Percentiles rank a stretch among this genome's conserved stretches.
phyloP scores from a whole-genome alignment of 2,888 invertebrate species.

The Argynnis bischoffii region DNA sequence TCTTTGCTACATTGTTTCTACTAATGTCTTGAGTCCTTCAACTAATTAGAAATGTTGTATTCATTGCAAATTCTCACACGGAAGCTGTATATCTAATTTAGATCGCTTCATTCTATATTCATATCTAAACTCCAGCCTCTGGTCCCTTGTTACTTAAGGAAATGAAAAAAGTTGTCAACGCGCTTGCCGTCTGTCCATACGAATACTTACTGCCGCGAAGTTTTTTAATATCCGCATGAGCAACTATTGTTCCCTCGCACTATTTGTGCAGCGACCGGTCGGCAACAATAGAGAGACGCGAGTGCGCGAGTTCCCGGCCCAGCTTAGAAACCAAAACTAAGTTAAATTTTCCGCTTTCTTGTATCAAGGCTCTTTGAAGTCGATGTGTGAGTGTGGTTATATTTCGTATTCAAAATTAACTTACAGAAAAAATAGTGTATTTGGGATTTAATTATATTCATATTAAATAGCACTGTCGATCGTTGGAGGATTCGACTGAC shows the following conservation, averaged over 20 bases:
- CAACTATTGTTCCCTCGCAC: slow-evolving; percentile 31
- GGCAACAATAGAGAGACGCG: no score
- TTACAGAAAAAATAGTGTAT: no score
- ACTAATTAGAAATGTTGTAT: slow-evolving; percentile 9
- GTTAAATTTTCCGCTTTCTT: no score
- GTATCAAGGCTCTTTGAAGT: no score
- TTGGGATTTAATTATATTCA: no score
- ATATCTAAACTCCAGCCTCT: slow-evolving; percentile 29
- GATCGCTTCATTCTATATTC: slow-evolving; percentile 31
- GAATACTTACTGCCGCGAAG: slow-evolving; percentile 24
- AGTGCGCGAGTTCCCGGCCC: no score
- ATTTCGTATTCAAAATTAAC: no score
- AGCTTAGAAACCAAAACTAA: no score
- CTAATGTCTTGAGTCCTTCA: not conserved
- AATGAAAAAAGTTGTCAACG: slow-evolving; percentile 40
- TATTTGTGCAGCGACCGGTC: slow-evolving; percentile 13
- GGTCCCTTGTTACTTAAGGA: slow-evolving; percentile 37
- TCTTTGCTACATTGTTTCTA: not conserved
- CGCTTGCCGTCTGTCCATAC: slow-evolving; percentile 25
- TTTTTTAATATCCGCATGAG: slow-evolving; percentile 37
- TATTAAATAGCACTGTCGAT: no score
- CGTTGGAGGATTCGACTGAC: no score
- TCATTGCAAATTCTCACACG: slow-evolving; percentile 21
- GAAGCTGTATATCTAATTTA: slow-evolving; percentile 14
- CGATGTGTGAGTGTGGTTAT: no score